Base-by-base conservation (phyloP, 2,113 vertebrate species). In the Corythaeola cristata region DNA sequence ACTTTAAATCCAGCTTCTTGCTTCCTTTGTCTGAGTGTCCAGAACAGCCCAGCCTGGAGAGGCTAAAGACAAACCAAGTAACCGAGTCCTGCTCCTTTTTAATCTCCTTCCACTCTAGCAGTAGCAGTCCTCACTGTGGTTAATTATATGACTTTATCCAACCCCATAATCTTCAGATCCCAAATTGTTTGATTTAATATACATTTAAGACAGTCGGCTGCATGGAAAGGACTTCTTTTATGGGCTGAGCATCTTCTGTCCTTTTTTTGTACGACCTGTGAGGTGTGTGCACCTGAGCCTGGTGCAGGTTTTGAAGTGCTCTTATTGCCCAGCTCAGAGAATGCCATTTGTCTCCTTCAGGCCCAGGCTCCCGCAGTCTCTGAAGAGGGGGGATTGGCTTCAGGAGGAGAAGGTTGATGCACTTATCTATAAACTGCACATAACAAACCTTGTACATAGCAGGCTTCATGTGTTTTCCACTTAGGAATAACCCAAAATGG, bases 391-490 rank as follows among this genome's bases (percentile, higher is more conserved):
- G 28, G 27, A 33, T 39, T 67, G 28, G 23, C 33, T 94, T 82
- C 12, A 26, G 39, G 82, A 82, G 26, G 55, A 59, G 47, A 67
- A 89, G 24, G 35, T 72, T 60, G 44, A 72, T 85, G 23, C 12
- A 28, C 11, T 85, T 76, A 28, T 6, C 23, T 69, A 33, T 67
- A 76, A 92, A 58, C 39, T 35, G 22, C 33, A 39, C 11, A 11
- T 35, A 7, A n/a, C 67, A 85, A 37, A 28, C n/a, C 0, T 3
- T 33, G 11, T n/a, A 2, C 4, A 2, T 41, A 10, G 50, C 33
- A 45, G 58, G 15, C n/a, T 91, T 72, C 27, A 2, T 26, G 4
- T 64, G 1, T 76, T 85, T 82, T 39, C 39, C 39, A 53, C 33
- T 58, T 41, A 15, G 30, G 67, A 82, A 77, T 83, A 83, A 69